These are phyloP conservation scores for Diarsia mendica DNA, from an alignment of 2,888 invertebrate genomes.

Conservation along the genomic window DNA sequence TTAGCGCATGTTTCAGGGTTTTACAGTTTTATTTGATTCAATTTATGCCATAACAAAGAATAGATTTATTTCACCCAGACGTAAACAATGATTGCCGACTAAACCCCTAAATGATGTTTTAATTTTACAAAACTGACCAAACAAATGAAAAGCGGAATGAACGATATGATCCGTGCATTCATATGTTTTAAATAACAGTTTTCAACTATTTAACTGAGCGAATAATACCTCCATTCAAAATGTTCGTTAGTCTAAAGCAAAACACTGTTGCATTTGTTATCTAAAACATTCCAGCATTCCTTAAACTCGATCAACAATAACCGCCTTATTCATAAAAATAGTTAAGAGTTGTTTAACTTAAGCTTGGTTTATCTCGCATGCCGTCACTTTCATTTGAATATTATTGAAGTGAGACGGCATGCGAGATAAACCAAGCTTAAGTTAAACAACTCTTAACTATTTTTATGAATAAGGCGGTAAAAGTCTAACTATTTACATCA, in stretches of 20 bases:
- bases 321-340: too few relatives aligned
- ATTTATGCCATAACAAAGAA: not conserved
- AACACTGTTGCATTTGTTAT: not conserved
- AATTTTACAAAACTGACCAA: not conserved
- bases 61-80: not conserved
- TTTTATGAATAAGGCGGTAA: too few relatives aligned
- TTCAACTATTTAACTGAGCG: slow-evolving; percentile 20
- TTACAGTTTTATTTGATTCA: not conserved
- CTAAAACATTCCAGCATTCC: slow-evolving; percentile 8
- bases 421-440: too few relatives aligned
- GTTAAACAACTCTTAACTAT: too few relatives aligned
- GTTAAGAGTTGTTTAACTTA: too few relatives aligned
- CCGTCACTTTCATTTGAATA: too few relatives aligned
- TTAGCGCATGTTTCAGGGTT: not conserved
- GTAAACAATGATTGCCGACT: not conserved
- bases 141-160: not conserved
- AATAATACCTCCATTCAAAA: slow-evolving; percentile 3
- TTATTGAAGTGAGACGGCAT: too few relatives aligned
- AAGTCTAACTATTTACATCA: slow-evolving; percentile 51
- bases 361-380: too few relatives aligned
- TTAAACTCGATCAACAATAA: slow-evolving; percentile 19
- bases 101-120: not conserved
- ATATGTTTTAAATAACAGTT: slow-evolving; percentile 28
- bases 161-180: not conserved
- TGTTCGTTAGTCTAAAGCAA: slow-evolving; percentile 3